Evolutionary conservation across 2,113 vertebrate genomes (phyloP).

Genomic region (human): GRCh38 chr19:40667001-40667500

Average conservation of each 20-base stretch:
- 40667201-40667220: background rate
- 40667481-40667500: slow-evolving; percentile 95
- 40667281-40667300: slow-evolving; percentile 50
- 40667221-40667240: slow-evolving; percentile 48
- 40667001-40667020: slow-evolving; percentile 78
- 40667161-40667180: background rate
- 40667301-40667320: slow-evolving; percentile 24
- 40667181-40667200: background rate
- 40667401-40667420: slow-evolving; percentile 20
- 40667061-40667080: background rate
- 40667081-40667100: background rate
- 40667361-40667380: background rate
- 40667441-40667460: background rate
- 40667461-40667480: slow-evolving; percentile 89
- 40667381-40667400: background rate
- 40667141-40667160: slow-evolving; percentile 13
- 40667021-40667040: background rate
- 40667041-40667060: slow-evolving; percentile 12
- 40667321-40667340: slow-evolving; percentile 24
- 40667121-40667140: slow-evolving; percentile 63
- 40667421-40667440: background rate
- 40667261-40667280: slow-evolving; percentile 68
- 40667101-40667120: slow-evolving; percentile 43
- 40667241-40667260: slow-evolving; percentile 55
- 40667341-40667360: background rate